Evolutionary conservation across 2,888 invertebrate species (phyloP), one percentile per base, ranked within the genome.

Genomic region (Sthenelais limicola): DNA sequence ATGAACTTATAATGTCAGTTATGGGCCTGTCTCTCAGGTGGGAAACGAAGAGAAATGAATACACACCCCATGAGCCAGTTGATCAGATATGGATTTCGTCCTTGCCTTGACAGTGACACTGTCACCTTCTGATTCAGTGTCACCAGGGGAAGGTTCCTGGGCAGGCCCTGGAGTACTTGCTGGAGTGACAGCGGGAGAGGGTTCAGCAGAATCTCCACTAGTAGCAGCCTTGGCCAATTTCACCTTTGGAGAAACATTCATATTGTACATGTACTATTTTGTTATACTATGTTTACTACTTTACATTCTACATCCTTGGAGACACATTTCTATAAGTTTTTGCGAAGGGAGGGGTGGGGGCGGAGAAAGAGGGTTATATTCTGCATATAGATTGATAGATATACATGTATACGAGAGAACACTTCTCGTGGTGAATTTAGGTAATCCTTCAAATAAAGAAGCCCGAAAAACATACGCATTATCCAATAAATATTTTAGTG

Each of bases 31-130:
- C n/a, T n/a, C n/a, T n/a, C n/a, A n/a, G n/a, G n/a, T n/a, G n/a
- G n/a, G n/a, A n/a, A n/a, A n/a, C n/a, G n/a, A n/a, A n/a, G n/a
- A n/a, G n/a, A n/a, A n/a, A n/a, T n/a, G n/a, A n/a, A n/a, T n/a
- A n/a, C n/a, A n/a, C n/a, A n/a, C n/a, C n/a, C n/a, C 68, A 71
- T 83, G 81, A 28, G 82, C 68, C 52, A 85, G 62, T 47, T 85
- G 85, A 56, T 85, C 85, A 21, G 80, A 78, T 12, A 85, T 82
- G 21, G 85, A 85, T 67, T 77, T 80, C 21, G 84, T 80, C 33
- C 84, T 77, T 12, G 79, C 80, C 75, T 85, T 84, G 26, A 85
- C 80, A n/a, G 80, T 77, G 7, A 74, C 77, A 0, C 68, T 72
- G 30, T 7, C 26, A 9, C 5, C 56, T 43, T 43, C 43, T 15